Conservation (phyloP, 1,140 invertebrate species). For the Trichonephila clavipes region DNA sequence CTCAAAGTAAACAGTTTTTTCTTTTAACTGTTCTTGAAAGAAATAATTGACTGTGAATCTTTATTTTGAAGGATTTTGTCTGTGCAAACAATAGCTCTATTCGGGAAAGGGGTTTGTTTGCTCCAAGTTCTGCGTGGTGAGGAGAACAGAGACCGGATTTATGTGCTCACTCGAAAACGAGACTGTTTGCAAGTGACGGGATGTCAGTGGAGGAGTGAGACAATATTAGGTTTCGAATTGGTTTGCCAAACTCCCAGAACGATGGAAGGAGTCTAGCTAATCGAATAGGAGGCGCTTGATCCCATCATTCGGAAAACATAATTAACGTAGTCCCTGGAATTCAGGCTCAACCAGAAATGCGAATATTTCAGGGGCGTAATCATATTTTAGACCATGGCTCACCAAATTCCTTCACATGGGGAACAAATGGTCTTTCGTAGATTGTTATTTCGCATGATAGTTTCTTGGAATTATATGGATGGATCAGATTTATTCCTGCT, state of each 20-base stretch:
- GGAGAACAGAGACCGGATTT: not conserved
- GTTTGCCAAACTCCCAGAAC: conserved; percentile 48
- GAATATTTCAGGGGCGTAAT: conserved; percentile 4
- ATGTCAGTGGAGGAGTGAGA: conserved; percentile 40
- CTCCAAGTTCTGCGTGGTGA: not conserved
- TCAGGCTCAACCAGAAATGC: not conserved
- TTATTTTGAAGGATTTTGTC: not conserved
- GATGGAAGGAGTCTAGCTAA: conserved; percentile 37
- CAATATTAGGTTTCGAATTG: conserved; percentile 67
- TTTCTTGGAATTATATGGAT: not conserved
- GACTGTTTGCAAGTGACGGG: conserved; percentile 40
- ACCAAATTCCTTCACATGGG: not conserved
- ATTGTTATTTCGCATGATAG: not conserved
- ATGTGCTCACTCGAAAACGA: conserved; percentile 46
- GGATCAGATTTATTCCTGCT: not conserved
- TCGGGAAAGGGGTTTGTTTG: not conserved
- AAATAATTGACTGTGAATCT: conserved; percentile 2
- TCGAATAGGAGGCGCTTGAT: conserved; percentile 40
- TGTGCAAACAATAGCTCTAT: not conserved
- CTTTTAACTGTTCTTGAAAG: not conserved
- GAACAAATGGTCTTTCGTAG: not conserved
- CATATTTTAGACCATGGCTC: not conserved
- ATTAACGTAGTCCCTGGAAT: conserved; percentile 28
- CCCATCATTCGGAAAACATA: conserved; percentile 24
- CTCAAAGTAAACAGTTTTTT: not conserved